phyloP scores from a whole-genome alignment of 2,797 vertebrate species.

The Babyrousa celebensis region DNA sequence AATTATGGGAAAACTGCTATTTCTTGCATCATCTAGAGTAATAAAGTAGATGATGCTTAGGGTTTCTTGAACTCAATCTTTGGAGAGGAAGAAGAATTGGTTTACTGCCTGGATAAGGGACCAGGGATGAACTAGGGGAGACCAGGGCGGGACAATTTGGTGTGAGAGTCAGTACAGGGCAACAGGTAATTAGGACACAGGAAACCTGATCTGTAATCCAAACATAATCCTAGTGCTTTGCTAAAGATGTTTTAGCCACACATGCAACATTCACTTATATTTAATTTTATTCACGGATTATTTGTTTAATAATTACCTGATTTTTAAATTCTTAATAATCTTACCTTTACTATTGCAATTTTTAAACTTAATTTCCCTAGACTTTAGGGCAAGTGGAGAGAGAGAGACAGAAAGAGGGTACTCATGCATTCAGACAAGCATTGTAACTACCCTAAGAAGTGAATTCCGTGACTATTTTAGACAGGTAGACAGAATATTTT shows the following conservation, averaged over 20 bases:
- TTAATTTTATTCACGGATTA: background rate
- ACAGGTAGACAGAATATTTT: background rate
- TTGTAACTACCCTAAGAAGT: background rate
- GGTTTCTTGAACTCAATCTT: background rate
- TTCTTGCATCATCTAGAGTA: background rate
- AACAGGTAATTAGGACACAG: background rate
- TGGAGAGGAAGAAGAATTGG: background rate
- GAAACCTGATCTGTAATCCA: background rate
- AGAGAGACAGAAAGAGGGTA: background rate
- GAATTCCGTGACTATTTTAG: background rate
- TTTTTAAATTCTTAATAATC: background rate
- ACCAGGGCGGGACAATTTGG: background rate
- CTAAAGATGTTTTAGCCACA: background rate
- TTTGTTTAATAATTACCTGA: background rate
- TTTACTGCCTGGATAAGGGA: background rate
- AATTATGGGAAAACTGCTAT: background rate
- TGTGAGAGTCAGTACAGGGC: background rate
- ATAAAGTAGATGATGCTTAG: background rate
- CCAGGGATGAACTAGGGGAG: background rate
- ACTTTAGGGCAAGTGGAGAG: background rate
- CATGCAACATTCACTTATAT: background rate
- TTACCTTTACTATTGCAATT: background rate
- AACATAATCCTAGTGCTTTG: background rate
- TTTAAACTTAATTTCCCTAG: slow-evolving; percentile 2
- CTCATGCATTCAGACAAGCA: background rate